These are phyloP conservation scores for Fistularia tabacaria DNA, from an alignment of 2,797 vertebrate genomes.

Conservation along the genomic window DNA sequence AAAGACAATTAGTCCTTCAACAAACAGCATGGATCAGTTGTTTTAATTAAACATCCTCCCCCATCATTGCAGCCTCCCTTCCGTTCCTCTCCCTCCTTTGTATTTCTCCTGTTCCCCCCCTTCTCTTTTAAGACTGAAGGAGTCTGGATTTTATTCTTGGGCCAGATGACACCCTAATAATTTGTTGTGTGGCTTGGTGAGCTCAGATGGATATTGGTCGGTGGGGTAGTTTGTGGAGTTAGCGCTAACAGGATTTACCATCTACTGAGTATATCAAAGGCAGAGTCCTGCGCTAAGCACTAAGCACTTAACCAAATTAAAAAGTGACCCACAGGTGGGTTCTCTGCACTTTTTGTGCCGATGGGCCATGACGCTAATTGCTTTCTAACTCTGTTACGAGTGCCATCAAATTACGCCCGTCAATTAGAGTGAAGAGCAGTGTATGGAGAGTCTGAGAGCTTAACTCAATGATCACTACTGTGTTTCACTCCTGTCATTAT, in stretches of 20 bases:
- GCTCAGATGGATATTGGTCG: slow-evolving; percentile 77
- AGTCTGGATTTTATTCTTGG: slow-evolving; percentile 62
- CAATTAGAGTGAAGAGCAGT: slow-evolving; percentile 72
- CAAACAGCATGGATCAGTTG: slow-evolving; percentile 76
- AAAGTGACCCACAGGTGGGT: slow-evolving; percentile 81
- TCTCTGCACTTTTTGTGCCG: slow-evolving; percentile 68
- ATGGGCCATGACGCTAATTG: slow-evolving; percentile 78
- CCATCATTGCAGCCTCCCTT: slow-evolving; percentile 55
- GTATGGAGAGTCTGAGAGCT: slow-evolving; percentile 64
- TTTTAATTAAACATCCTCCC: slow-evolving; percentile 78
- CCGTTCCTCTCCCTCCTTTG: slow-evolving; percentile 35
- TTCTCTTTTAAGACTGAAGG: slow-evolving; percentile 42
- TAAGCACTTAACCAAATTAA: slow-evolving; percentile 85
- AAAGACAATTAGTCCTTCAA: slow-evolving; percentile 78
- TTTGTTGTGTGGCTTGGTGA: slow-evolving; percentile 70
- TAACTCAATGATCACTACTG: slow-evolving; percentile 60
- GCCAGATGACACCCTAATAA: slow-evolving; percentile 76
- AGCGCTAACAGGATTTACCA: slow-evolving; percentile 82
- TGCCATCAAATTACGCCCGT: slow-evolving; percentile 79
- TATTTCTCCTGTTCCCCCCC: slow-evolving; percentile 38
- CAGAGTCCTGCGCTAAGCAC: slow-evolving; percentile 71
- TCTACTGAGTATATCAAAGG: slow-evolving; percentile 82
- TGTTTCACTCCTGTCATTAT: slow-evolving; percentile 68
- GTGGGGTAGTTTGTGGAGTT: slow-evolving; percentile 73
- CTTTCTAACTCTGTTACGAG: slow-evolving; percentile 81